phyloP scores from a whole-genome alignment of 2,797 vertebrate genomes.

The Cottoperca gobio region DNA sequence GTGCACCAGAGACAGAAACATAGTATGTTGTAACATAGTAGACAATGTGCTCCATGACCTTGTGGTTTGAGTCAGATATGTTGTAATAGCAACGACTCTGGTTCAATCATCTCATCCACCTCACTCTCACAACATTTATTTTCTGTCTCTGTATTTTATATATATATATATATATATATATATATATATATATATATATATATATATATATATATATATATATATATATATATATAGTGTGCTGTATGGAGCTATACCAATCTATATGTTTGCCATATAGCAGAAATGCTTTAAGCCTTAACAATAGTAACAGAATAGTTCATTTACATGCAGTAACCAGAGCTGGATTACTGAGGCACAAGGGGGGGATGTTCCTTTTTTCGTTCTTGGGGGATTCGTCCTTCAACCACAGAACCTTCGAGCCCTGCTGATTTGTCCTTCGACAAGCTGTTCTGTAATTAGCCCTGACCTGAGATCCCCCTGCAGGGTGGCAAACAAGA shows the following conservation, averaged over 20 bases:
- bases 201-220: too few relatives aligned
- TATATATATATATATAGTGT: too few relatives aligned
- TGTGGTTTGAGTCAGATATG: background rate
- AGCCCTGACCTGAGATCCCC: slow-evolving; percentile 54
- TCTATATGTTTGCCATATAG: background rate
- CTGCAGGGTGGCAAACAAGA: slow-evolving; percentile 29
- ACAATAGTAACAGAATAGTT: background rate
- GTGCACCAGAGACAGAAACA: background rate
- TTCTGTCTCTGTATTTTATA: background rate
- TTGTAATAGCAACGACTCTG: background rate
- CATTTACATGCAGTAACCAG: background rate
- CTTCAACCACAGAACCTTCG: slow-evolving; percentile 21
- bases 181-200: too few relatives aligned
- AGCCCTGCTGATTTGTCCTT: slow-evolving; percentile 51
- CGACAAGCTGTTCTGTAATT: slow-evolving; percentile 40
- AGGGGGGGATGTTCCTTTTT: background rate
- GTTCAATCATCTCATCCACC: background rate
- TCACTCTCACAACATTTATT: background rate
- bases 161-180: too few relatives aligned
- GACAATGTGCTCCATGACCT: too few relatives aligned
- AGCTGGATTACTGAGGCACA: slow-evolving; percentile 6
- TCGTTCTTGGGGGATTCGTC: slow-evolving; percentile 13
- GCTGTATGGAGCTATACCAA: background rate
- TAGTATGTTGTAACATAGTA: background rate
- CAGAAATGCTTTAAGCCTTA: background rate